Conservation (phyloP, 1,140 invertebrate species). For the Paraescarpia echinospica region DNA sequence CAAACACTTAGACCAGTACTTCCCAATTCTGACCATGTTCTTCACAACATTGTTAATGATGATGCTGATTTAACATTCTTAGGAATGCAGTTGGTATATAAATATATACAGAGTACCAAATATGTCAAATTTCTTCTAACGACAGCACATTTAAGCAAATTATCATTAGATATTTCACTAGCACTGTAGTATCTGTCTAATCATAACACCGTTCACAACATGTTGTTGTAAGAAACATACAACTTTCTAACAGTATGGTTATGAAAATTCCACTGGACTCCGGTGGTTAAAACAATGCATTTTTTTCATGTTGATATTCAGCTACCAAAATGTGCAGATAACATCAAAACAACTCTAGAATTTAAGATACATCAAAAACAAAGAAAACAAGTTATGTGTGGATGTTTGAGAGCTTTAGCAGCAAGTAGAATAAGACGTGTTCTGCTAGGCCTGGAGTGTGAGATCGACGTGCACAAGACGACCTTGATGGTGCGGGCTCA, state of each 20-base stretch:
- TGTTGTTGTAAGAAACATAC: too few species aligned
- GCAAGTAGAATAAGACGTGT: not conserved
- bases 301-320: not conserved
- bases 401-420: not conserved
- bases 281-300: not conserved
- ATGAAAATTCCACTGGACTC: not conserved
- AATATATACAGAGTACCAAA: too few species aligned
- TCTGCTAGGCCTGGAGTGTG: conserved; percentile 79
- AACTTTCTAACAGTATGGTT: not conserved
- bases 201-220: not conserved
- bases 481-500: conserved; percentile 96
- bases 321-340: too few species aligned
- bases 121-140: too few species aligned
- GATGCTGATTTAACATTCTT: too few species aligned
- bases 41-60: too few species aligned
- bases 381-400: not conserved
- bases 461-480: conserved; percentile 96
- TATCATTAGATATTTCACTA: too few species aligned
- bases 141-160: too few species aligned
- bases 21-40: too few species aligned
- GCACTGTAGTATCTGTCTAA: too few species aligned
- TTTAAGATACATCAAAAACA: not conserved
- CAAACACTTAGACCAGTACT: too few species aligned
- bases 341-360: not conserved
- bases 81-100: too few species aligned